These are phyloP conservation scores for Ancistrus triradiatus DNA, from an alignment of 2,113 vertebrate genomes.

Conservation along the genomic window DNA sequence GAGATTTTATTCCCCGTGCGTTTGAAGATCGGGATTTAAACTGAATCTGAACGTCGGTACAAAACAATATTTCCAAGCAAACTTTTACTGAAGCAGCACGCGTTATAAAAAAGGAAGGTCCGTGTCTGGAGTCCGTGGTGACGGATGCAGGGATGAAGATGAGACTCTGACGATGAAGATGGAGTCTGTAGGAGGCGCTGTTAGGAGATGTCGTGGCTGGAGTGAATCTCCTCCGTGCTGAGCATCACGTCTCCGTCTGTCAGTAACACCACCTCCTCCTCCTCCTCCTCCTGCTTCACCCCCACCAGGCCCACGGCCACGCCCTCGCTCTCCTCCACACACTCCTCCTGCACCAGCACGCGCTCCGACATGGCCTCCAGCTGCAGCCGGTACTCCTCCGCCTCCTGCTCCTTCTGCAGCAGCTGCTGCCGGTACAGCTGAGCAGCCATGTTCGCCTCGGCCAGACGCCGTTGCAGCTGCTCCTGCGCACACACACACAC, in stretches of 20 bases:
- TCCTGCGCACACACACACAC: conserved; percentile 57
- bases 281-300: conserved; percentile 36
- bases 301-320: too few species aligned
- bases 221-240: conserved; percentile 62
- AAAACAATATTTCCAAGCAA: too few species aligned
- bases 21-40: too few species aligned
- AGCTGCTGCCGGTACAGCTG: conserved; percentile 83
- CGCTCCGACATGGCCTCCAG: conserved; percentile 77
- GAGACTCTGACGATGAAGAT: too few species aligned
- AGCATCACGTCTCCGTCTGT: conserved; percentile 67
- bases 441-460: conserved; percentile 77
- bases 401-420: conserved; percentile 80
- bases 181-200: background rate
- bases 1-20: too few species aligned
- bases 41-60: too few species aligned
- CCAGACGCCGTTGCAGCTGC: conserved; percentile 74
- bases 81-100: background rate
- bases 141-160: background rate
- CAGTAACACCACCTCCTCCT: conserved; percentile 65
- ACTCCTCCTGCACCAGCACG: conserved; percentile 52
- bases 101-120: background rate
- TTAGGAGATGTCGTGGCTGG: conserved; percentile 23
- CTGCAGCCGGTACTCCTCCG: conserved; percentile 74
- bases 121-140: too few species aligned
- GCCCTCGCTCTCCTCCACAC: conserved; percentile 40